Evolutionary conservation across 2,888 invertebrate species (phyloP).

Genomic region (Erebia epiphron): DNA sequence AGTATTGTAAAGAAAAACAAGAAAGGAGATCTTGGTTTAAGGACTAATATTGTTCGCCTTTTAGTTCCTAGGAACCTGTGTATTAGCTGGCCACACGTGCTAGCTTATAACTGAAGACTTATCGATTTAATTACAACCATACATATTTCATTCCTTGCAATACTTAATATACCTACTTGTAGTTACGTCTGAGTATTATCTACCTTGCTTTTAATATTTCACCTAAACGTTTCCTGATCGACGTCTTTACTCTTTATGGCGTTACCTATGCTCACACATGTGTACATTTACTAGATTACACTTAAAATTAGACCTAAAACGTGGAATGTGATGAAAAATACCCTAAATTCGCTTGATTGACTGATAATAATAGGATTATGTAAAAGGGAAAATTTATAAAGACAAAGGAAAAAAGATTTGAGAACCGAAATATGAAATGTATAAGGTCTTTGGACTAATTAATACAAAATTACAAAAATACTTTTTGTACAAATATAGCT

Average conservation of each 20-base stretch:
- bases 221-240: background rate
- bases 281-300: slow-evolving; percentile 7
- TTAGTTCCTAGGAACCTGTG: slow-evolving; percentile 12
- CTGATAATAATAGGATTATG: background rate
- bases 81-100: too few relatives aligned
- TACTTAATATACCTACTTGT: background rate
- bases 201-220: slow-evolving; percentile 4
- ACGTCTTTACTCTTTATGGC: background rate
- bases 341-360: background rate
- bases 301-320: slow-evolving; percentile 25
- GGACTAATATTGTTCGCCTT: slow-evolving; percentile 20
- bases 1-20: background rate
- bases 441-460: slow-evolving; percentile 49
- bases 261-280: background rate
- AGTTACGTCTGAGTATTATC: background rate
- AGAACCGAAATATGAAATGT: slow-evolving; percentile 34
- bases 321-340: slow-evolving; percentile 37
- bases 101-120: background rate
- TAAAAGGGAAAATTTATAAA: slow-evolving; percentile 22
- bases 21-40: background rate
- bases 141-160: background rate
- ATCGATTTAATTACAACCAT: background rate
- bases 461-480: slow-evolving; percentile 38
- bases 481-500: slow-evolving; percentile 28
- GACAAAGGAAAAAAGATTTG: slow-evolving; percentile 24